Conservation (phyloP, 2,113 vertebrate species). For the Ceyx cyanopectus region DNA sequence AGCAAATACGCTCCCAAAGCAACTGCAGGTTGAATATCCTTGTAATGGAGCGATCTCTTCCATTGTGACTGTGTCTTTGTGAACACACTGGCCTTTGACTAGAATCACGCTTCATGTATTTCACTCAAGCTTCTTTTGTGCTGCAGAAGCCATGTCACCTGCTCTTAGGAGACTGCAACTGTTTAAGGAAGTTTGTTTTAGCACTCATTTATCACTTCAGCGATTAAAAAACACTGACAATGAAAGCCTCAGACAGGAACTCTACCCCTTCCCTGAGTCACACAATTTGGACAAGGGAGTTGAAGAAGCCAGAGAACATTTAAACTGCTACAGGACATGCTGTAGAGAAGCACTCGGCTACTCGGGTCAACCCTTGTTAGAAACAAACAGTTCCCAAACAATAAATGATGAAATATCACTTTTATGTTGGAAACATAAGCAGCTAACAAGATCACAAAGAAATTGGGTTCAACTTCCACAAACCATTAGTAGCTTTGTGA, state of each 20-base stretch:
- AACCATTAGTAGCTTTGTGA: neutral
- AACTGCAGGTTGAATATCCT: neutral
- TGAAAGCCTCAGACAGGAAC: constrained; percentile 41
- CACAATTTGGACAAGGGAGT: neutral
- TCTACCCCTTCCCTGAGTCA: neutral
- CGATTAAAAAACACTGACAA: constrained; percentile 40
- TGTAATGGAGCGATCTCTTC: neutral
- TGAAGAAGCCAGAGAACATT: neutral
- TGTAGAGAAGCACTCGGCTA: neutral
- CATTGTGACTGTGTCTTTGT: neutral
- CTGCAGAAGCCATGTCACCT: neutral
- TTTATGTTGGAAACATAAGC: neutral
- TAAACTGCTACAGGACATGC: constrained; percentile 35
- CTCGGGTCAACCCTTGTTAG: neutral
- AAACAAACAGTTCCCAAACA: neutral
- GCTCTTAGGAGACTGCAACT: neutral
- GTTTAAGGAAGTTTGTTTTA: neutral
- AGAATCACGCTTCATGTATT: neutral
- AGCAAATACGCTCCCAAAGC: neutral
- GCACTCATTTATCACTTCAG: neutral
- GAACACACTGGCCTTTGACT: neutral
- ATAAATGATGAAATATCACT: neutral
- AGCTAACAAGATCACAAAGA: constrained; percentile 1
- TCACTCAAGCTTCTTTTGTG: neutral
- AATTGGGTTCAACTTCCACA: neutral